Evolutionary conservation across 2,888 invertebrate species (phyloP).

Genomic region (Apodemia mormo): DNA sequence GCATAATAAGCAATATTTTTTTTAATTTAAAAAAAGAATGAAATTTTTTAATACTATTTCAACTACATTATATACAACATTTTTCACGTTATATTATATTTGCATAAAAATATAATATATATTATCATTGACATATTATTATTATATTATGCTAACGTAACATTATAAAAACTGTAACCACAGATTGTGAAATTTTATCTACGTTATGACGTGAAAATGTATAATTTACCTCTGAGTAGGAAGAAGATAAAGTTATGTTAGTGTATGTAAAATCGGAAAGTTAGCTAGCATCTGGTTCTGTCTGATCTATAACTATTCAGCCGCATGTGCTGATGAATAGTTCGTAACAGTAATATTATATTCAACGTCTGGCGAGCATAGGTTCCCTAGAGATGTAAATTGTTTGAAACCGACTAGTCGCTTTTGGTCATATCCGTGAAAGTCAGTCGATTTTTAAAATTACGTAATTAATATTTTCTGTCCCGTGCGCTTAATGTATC

Average conservation of each 20-base stretch:
- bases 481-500: too few relatives aligned
- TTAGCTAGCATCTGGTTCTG: conserved; percentile 40
- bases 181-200: not conserved
- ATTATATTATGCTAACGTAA: too few relatives aligned
- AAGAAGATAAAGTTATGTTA: conserved; percentile 10
- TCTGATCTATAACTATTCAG: conserved; percentile 39
- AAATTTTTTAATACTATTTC: too few relatives aligned
- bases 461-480: not conserved
- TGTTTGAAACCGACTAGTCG: not conserved
- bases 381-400: conserved; percentile 8
- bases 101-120: too few relatives aligned
- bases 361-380: conserved; percentile 28
- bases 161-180: not conserved
- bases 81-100: too few relatives aligned
- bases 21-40: too few relatives aligned
- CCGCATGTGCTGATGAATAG: conserved; percentile 31
- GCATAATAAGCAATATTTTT: too few relatives aligned
- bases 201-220: not conserved
- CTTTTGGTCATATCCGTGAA: not conserved
- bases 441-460: too few relatives aligned
- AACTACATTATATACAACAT: too few relatives aligned
- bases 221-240: not conserved
- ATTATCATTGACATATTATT: too few relatives aligned
- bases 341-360: conserved; percentile 32
- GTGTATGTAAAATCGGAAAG: conserved; percentile 38